Percentiles rank a stretch among this genome's conserved stretches.
phyloP scores from a whole-genome alignment of 2,113 vertebrate species.

The Peromyscus maniculatus region DNA sequence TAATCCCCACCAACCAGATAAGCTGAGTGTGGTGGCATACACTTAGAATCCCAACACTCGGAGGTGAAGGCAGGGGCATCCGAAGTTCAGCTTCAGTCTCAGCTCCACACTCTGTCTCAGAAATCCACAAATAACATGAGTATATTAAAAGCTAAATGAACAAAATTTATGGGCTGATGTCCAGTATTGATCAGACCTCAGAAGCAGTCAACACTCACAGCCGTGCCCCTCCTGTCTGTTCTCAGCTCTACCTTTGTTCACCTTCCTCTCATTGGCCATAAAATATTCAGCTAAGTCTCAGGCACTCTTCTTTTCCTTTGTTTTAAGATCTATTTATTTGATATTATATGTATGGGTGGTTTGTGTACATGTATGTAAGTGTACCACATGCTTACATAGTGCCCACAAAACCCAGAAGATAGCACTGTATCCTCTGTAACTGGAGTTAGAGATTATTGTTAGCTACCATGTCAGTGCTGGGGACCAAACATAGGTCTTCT shows the following conservation, averaged over 20 bases:
- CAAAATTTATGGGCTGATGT: neutral
- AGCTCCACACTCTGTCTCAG: neutral
- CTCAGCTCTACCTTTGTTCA: neutral
- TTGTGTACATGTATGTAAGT: neutral
- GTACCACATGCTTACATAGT: neutral
- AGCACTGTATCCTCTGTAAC: neutral
- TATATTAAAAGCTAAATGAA: neutral
- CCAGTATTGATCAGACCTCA: neutral
- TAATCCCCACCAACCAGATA: neutral
- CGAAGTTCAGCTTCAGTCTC: neutral
- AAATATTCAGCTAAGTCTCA: neutral
- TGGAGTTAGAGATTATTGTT: neutral
- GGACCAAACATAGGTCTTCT: neutral
- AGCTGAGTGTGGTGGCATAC: neutral
- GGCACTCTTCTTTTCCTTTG: neutral
- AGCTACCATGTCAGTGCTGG: neutral
- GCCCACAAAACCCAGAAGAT: neutral
- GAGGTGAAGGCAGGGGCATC: neutral
- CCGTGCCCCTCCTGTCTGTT: neutral
- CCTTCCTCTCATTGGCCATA: neutral
- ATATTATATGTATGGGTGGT: neutral
- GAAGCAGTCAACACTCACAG: neutral
- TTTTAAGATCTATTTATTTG: neutral
- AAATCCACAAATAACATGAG: neutral
- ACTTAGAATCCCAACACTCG: neutral